Evolutionary conservation across 2,888 invertebrate genomes (phyloP), one percentile per base, ranked within the genome.

Genomic region (Napeogenes sylphis): DNA sequence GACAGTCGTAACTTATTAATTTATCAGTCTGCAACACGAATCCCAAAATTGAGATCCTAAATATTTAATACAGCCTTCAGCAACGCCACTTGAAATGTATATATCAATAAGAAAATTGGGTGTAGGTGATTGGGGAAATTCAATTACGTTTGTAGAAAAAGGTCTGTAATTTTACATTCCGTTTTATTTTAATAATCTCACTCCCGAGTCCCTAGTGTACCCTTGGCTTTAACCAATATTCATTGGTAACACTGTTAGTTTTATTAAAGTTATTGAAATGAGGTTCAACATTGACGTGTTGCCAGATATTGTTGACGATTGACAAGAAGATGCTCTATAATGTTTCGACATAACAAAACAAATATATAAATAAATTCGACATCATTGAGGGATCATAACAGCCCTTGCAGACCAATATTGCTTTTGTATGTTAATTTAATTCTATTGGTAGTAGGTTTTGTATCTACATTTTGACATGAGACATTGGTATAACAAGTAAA

Each of bases 81-180:
- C 38, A 38, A 53, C 56, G 56, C 30, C 21, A 21, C 21, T 35
- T 45, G 45, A 58, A 46, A 63, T 55, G 45, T 45, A 14, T 53
- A 38, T 58, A 58, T 62, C 60, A 45, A 65, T 63, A 61, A 53
- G 62, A 65, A 58, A 63, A 63, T 63, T 58, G 60, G 45, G 58
- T 61, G 58, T 60, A 56, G 57, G 60, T 61, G 60, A 65, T 65
- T 63, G 55, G 53, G 45, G 47, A 56, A 62, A 63, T 58, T 60
- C 59, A 65, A 63, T 63, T 65, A 59, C 38, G 57, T 59, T 59
- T 56, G 58, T 62, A 55, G 58, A 58, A 46, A 55, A 62, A 47
- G 55, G 58, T 47, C 45, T 30, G 60, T 45, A 60, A 54, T 59
- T 56, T 59, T 21, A 53, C 55, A 59, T 45, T 59, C 5, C 3